Percentiles rank a stretch among this genome's conserved stretches.
Evolutionary conservation across 1,140 invertebrate species (phyloP).

Genomic region (Brachionus manjavacas): DNA sequence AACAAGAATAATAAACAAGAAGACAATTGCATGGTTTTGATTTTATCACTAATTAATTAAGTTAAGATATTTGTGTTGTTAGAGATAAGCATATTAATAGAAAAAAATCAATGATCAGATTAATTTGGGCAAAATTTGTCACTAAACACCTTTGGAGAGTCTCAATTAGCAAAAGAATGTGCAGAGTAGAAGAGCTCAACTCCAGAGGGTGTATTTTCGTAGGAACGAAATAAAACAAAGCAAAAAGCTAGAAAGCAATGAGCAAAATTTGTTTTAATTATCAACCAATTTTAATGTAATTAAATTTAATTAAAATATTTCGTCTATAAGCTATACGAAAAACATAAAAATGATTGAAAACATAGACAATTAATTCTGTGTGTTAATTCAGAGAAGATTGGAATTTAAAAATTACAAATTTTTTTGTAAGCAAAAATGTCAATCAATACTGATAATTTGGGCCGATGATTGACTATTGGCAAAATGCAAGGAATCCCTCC

Average conservation of each 20-base stretch:
- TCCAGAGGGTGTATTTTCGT: background rate
- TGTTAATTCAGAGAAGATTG: background rate
- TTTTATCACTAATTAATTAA: slow-evolving; percentile 14
- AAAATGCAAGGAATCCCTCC: background rate
- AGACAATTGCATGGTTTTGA: background rate
- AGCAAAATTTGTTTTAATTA: slow-evolving; percentile 14
- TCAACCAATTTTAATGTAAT: slow-evolving; percentile 29
- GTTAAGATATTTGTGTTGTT: background rate
- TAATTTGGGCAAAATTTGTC: background rate
- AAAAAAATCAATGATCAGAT: background rate
- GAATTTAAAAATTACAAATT: slow-evolving; percentile 5
- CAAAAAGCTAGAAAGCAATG: background rate
- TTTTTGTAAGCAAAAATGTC: slow-evolving; percentile 13
- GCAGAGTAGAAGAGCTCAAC: background rate
- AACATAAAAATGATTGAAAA: slow-evolving; percentile 34
- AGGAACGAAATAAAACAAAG: background rate
- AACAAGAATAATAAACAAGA: background rate
- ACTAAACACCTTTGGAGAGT: background rate
- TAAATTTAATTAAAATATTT: slow-evolving; percentile 35
- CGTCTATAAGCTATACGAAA: background rate
- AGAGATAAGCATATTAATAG: background rate
- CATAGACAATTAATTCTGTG: background rate
- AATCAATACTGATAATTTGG: background rate
- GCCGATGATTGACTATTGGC: background rate
- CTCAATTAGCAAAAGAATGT: background rate